A percentile compares a stretch with the other conserved stretches of the same genome.
phyloP scores from a whole-genome alignment of 2,888 invertebrate species.

The Subacronicta megacephala region DNA sequence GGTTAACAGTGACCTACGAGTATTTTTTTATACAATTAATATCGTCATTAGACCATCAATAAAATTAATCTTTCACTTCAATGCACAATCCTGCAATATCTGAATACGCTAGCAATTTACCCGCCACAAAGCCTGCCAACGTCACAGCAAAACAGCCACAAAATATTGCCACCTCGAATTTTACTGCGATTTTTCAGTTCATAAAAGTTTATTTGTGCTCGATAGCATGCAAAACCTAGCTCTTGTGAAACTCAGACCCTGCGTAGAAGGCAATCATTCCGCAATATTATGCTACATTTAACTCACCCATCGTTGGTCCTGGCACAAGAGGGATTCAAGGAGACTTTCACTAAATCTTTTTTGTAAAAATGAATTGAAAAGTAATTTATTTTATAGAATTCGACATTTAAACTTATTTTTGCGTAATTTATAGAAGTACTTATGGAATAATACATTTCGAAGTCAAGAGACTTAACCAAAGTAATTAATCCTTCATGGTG shows the following conservation, averaged over 20 bases:
- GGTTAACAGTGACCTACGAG: no score
- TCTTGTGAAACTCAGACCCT: constrained; percentile 52
- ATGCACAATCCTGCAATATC: constrained; percentile 61
- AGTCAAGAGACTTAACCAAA: neutral
- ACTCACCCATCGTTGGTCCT: constrained; percentile 40
- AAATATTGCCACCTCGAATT: constrained; percentile 59
- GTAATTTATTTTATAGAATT: constrained; percentile 26
- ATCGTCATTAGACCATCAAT: constrained; percentile 36
- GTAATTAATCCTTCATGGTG: constrained; percentile 62
- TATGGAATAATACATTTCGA: no score
- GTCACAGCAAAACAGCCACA: constrained; percentile 58
- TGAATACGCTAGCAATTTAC: constrained; percentile 63
- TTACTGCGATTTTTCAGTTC: constrained; percentile 63
- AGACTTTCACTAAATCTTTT: constrained; percentile 37
- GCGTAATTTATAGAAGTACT: no score
- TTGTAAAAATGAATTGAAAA: constrained; percentile 36
- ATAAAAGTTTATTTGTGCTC: constrained; percentile 66
- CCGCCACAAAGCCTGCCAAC: constrained; percentile 64
- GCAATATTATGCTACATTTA: constrained; percentile 57
- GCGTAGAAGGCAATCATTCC: constrained; percentile 50
- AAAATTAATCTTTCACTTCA: constrained; percentile 51
- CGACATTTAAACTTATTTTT: no score
- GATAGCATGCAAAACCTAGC: constrained; percentile 60
- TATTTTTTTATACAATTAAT: no score
- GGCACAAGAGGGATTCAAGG: constrained; percentile 31